phyloP scores from a whole-genome alignment of 2,797 vertebrate species.

The Sebastes dallii region DNA sequence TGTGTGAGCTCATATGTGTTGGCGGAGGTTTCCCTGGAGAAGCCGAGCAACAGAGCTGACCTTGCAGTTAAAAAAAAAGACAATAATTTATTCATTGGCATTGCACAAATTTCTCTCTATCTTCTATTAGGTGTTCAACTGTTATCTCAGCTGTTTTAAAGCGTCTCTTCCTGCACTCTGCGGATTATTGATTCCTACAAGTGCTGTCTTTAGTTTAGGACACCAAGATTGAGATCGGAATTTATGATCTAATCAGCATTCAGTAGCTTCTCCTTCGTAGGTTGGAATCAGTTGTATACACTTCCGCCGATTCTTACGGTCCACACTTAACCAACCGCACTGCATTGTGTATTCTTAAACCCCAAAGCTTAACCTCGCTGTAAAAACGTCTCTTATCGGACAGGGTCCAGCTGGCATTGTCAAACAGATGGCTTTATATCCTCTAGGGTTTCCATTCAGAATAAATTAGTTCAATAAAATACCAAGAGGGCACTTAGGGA shows the following conservation, averaged over 20 bases:
- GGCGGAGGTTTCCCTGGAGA: conserved; percentile 70
- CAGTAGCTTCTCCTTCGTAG: conserved; percentile 31
- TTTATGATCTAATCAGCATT: conserved; percentile 66
- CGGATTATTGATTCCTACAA: conserved; percentile 67
- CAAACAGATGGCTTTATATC: conserved; percentile 68
- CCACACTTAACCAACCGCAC: conserved; percentile 11
- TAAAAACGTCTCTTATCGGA: conserved; percentile 72
- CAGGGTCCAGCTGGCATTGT: conserved; percentile 71
- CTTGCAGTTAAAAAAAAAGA: conserved; percentile 66
- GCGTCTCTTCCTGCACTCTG: conserved; percentile 21
- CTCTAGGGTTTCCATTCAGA: conserved; percentile 64
- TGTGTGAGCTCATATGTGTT: conserved; percentile 57
- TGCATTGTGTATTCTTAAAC: conserved; percentile 62
- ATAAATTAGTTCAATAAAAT: conserved; percentile 74
- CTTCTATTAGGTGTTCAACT: conserved; percentile 49
- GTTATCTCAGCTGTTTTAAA: conserved; percentile 62
- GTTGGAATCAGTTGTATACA: background rate
- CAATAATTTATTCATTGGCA: conserved; percentile 76
- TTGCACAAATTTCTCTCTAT: conserved; percentile 62
- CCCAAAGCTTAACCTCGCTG: conserved; percentile 44
- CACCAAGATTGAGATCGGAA: conserved; percentile 63
- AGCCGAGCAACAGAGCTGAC: conserved; percentile 67
- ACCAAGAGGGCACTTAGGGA: conserved; percentile 51
- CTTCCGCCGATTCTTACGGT: conserved; percentile 2
- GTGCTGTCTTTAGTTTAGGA: conserved; percentile 54